These are phyloP conservation scores for Heterodera filipjevi DNA, from an alignment of 2,888 invertebrate genomes.

Conservation along the genomic window DNA sequence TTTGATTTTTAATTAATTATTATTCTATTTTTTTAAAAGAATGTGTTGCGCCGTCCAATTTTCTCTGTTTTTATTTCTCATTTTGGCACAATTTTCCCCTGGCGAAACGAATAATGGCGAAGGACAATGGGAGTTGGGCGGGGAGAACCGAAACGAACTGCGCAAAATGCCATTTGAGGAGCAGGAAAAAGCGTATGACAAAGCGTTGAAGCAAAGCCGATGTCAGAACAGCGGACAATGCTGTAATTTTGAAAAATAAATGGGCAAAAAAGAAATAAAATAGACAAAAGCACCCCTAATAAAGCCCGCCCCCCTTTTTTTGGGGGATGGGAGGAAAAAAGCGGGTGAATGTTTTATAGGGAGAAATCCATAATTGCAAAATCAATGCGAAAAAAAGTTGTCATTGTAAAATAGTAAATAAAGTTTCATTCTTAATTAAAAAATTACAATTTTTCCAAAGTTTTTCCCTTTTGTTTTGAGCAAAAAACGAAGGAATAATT, in stretches of 20 bases:
- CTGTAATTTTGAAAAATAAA: neutral
- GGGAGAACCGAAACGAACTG: neutral
- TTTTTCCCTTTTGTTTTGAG: no score
- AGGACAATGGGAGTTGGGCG: neutral
- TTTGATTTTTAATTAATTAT: no score
- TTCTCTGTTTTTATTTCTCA: neutral
- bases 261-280: neutral
- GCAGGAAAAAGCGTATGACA: slow-evolving; percentile 3
- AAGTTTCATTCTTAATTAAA: no score
- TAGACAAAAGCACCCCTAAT: no score
- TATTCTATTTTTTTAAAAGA: no score
- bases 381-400: no score
- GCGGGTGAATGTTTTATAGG: no score
- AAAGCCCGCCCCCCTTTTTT: no score
- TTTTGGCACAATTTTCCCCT: neutral
- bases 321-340: neutral
- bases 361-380: no score
- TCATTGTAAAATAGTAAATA: no score
- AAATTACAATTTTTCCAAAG: no score
- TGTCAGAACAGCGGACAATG: neutral
- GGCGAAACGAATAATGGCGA: neutral
- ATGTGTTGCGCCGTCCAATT: neutral
- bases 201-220: neutral
- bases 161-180: slow-evolving; percentile 1
- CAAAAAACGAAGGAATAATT: no score